Base-by-base conservation (phyloP, 1,140 invertebrate genomes). In the Listronotus oregonensis region DNA sequence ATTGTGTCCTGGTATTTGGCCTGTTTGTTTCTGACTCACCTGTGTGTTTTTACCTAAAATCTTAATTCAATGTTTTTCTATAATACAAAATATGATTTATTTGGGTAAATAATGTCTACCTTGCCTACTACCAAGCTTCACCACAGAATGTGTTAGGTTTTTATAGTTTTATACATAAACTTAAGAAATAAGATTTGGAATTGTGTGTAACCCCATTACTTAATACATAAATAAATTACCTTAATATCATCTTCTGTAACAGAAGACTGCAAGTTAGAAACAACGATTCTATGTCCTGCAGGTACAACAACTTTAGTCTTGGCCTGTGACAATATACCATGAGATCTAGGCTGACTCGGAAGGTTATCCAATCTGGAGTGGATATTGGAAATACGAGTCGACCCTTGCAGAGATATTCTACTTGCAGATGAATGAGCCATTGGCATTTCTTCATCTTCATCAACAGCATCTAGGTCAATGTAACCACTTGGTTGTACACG, bases 171-270 rank as follows among this genome's bases (percentile, higher is more conserved):
- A n/a, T n/a, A n/a, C n/a, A n/a, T n/a, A n/a, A n/a, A n/a, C n/a
- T n/a, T n/a, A n/a, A n/a, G n/a, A n/a, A n/a, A n/a, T n/a, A n/a
- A n/a, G n/a, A n/a, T n/a, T n/a, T n/a, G n/a, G n/a, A n/a, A n/a
- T n/a, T n/a, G n/a, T n/a, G n/a, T n/a, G n/a, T n/a, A n/a, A n/a
- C n/a, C n/a, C n/a, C n/a, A n/a, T n/a, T n/a, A n/a, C n/a, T n/a
- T n/a, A n/a, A n/a, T n/a, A n/a, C n/a, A n/a, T n/a, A n/a, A n/a
- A n/a, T n/a, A n/a, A 78, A 75, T 78, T 82, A 90, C 89, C 80
- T 92, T 88, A 67, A 96, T 94, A 80, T 96, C 94, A 72, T 93
- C 89, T 67, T 91, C 90, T 6, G 91, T 94, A 0, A 96, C 94
- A 70, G 88, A 89, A 1, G 85, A 82, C 70, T 93, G 89, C 47